A percentile compares a stretch with the other conserved stretches of the same genome.
Evolutionary conservation across 2,797 vertebrate species (phyloP).

Genomic region (Pterois miles): DNA sequence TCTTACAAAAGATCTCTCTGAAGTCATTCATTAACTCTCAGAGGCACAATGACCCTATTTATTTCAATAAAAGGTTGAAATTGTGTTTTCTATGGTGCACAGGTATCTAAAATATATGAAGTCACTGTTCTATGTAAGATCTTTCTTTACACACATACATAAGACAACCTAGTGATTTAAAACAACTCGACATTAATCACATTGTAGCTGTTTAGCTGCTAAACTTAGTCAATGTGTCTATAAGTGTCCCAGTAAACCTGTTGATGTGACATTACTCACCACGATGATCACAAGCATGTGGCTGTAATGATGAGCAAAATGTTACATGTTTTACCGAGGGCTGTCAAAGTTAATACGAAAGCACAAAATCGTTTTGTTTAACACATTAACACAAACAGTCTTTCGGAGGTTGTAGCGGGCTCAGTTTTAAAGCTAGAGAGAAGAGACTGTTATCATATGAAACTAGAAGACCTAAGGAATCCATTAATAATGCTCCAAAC

Average conservation of each 20-base stretch:
- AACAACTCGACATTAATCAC: neutral
- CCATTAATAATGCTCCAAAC: rapidly evolving
- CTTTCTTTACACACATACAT: neutral
- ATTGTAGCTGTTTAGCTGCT: neutral
- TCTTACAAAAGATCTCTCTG: neutral
- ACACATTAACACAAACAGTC: too few relatives aligned
- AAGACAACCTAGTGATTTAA: neutral
- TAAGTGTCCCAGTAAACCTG: neutral
- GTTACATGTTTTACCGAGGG: neutral
- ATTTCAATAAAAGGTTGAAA: neutral
- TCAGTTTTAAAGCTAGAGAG: too few relatives aligned
- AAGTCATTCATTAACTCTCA: neutral
- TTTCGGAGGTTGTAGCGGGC: too few relatives aligned
- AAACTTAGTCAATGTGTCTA: neutral
- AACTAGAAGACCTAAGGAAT: too few relatives aligned
- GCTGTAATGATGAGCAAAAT: neutral
- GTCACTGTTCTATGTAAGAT: neutral
- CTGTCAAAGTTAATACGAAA: too few relatives aligned
- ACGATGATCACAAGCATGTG: neutral
- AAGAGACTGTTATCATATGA: too few relatives aligned
- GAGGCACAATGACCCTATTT: neutral
- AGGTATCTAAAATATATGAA: neutral
- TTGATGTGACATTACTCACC: neutral
- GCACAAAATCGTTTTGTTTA: too few relatives aligned
- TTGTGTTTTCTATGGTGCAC: neutral